Conservation (phyloP, 1,140 invertebrate genomes). For the Melanaphis sacchari region DNA sequence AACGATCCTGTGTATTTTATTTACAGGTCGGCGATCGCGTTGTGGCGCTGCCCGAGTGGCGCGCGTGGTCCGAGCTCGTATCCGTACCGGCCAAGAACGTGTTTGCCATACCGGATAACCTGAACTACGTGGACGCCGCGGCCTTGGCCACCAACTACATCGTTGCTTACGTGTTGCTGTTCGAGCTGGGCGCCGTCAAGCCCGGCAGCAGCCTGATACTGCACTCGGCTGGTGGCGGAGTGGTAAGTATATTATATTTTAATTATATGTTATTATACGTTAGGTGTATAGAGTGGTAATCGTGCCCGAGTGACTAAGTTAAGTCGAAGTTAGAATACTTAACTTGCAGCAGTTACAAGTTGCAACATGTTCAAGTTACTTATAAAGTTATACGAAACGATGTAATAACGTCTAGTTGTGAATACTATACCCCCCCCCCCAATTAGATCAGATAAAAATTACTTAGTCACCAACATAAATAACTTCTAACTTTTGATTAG, state of each 20-base stretch:
- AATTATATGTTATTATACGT: background rate
- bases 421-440: no score
- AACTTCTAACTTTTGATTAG: background rate
- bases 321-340: background rate
- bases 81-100: conserved; percentile 78
- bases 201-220: conserved; percentile 82
- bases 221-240: conserved; percentile 86
- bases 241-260: conserved; percentile 73
- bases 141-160: conserved; percentile 86
- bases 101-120: conserved; percentile 78
- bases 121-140: conserved; percentile 81
- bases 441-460: background rate
- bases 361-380: no score
- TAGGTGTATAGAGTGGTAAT: no score
- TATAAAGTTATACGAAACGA: background rate
- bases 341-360: background rate
- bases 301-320: no score
- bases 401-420: background rate
- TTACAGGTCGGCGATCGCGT: conserved; percentile 83
- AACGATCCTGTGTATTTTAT: background rate
- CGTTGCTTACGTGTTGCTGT: conserved; percentile 84
- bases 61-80: conserved; percentile 86
- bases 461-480: background rate
- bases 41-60: conserved; percentile 81
- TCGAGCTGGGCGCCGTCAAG: conserved; percentile 79